Percentiles rank a stretch among this genome's conserved stretches.
Conservation (phyloP, 2,888 invertebrate species). For the Norana najaformis region DNA sequence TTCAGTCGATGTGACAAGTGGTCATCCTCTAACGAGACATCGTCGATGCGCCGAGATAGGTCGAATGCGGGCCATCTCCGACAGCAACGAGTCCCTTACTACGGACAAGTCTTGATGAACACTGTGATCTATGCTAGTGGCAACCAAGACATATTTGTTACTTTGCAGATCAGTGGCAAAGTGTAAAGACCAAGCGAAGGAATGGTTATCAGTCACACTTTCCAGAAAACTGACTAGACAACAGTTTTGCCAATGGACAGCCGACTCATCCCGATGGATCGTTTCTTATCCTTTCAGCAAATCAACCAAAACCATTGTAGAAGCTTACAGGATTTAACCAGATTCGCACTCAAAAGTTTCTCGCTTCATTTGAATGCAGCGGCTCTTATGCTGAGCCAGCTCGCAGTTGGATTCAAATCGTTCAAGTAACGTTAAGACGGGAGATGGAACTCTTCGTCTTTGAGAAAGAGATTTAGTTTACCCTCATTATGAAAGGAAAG, state of each 20-base stretch:
- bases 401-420: constrained; percentile 2
- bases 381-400: neutral
- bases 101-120: constrained; percentile 1
- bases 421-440: neutral
- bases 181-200: neutral
- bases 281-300: neutral
- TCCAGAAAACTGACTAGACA: neutral
- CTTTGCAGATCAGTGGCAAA: neutral
- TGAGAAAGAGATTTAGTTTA: neutral
- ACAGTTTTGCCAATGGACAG: neutral
- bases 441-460: neutral
- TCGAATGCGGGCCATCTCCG: constrained; percentile 14
- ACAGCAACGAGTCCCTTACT: neutral
- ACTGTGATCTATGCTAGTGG: neutral
- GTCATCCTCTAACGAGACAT: neutral
- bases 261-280: neutral
- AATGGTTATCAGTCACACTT: neutral
- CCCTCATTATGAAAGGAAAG: neutral
- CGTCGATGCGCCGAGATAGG: neutral
- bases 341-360: constrained; percentile 13
- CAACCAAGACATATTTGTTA: neutral
- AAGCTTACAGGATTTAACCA: neutral
- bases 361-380: constrained; percentile 1
- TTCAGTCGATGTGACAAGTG: neutral
- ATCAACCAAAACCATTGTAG: neutral